Percentiles rank a stretch among this genome's conserved stretches.
phyloP scores from a whole-genome alignment of 2,888 invertebrate species.

The Synergus japonicus region DNA sequence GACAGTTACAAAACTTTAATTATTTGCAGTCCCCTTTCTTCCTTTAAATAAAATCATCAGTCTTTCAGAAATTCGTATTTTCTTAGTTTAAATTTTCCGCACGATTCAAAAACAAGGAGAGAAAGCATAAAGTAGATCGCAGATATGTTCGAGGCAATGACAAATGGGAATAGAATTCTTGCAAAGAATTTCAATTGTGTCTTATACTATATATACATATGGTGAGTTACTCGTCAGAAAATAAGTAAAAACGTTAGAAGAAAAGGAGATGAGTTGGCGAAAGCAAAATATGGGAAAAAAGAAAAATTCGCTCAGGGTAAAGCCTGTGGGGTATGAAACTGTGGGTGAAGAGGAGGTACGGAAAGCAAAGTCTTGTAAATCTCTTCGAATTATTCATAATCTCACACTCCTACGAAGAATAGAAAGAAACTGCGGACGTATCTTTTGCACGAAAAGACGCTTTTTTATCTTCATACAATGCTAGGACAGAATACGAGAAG shows the following conservation, averaged over 20 bases:
- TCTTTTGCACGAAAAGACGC: constrained; percentile 15
- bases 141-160: constrained; percentile 30
- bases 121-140: constrained; percentile 10
- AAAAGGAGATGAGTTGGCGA: constrained; percentile 32
- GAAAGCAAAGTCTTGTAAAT: constrained; percentile 52
- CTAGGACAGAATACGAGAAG: background rate
- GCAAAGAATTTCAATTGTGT: constrained; percentile 29
- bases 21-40: background rate
- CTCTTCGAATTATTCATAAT: constrained; percentile 62
- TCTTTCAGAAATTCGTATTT: background rate
- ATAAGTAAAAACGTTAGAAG: constrained; percentile 22
- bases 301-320: background rate
- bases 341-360: background rate
- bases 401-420: constrained; percentile 39
- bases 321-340: constrained; percentile 11
- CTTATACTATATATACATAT: background rate
- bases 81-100: background rate
- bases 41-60: background rate
- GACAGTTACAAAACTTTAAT: constrained; percentile 15
- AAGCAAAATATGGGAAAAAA: constrained; percentile 15
- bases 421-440: constrained; percentile 23
- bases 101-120: constrained; percentile 2
- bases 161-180: constrained; percentile 22
- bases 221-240: background rate
- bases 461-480: constrained; percentile 20